Conservation (phyloP, 1,140 invertebrate genomes). For the Oryctes rhinoceros region DNA sequence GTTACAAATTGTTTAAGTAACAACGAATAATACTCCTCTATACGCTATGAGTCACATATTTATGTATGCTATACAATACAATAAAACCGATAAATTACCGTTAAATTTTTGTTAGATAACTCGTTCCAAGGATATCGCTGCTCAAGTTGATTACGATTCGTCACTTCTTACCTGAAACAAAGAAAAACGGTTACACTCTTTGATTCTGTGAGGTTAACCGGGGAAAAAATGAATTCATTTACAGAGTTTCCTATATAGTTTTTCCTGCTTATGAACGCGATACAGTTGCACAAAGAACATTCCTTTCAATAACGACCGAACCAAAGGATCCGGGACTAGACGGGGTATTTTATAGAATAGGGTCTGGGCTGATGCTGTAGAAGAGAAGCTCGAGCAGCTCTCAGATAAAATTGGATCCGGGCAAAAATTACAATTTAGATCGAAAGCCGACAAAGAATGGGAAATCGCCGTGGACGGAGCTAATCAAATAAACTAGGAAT, state of each 20-base stretch:
- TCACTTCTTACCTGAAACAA: conserved; percentile 34
- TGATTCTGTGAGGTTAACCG: neutral
- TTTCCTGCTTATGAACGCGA: neutral
- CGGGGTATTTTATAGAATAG: neutral
- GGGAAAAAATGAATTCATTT: neutral
- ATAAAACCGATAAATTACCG: neutral
- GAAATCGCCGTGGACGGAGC: neutral
- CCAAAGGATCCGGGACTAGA: neutral
- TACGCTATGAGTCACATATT: too few species aligned
- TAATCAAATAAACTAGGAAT: conserved; percentile 29
- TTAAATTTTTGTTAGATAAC: neutral
- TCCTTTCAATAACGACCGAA: neutral
- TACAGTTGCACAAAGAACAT: neutral
- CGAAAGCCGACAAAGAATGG: neutral
- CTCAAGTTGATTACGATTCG: neutral
- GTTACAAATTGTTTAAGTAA: too few species aligned
- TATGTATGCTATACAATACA: neutral
- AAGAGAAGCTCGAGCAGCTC: neutral
- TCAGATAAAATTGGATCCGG: neutral
- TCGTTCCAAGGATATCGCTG: neutral
- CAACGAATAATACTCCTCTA: too few species aligned
- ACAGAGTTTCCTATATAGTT: neutral
- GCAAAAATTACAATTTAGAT: conserved; percentile 28
- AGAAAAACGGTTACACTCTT: conserved; percentile 18
- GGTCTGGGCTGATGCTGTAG: neutral